These are phyloP conservation scores for Montipora cactus DNA, from an alignment of 64 coral and sea anemone genomes.

Conservation along the genomic window DNA sequence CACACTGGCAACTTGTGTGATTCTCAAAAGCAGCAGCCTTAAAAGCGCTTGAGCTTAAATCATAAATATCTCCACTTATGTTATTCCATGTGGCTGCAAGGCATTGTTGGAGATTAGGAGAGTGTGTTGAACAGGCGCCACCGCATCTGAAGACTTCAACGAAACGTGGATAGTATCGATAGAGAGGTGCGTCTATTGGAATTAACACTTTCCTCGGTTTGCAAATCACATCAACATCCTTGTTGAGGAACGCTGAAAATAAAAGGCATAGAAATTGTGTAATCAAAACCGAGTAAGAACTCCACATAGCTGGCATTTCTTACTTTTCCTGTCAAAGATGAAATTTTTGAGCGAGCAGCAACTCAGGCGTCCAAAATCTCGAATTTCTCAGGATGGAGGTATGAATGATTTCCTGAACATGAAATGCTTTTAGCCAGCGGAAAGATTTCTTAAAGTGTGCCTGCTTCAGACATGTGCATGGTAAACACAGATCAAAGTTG, in stretches of 20 bases:
- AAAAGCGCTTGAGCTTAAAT: not conserved
- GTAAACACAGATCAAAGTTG: no score
- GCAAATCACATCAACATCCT: not conserved
- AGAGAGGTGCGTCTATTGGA: conserved; percentile 25
- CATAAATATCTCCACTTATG: conserved; percentile 4
- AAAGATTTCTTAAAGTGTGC: no score
- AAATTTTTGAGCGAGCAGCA: no score
- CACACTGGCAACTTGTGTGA: conserved; percentile 52
- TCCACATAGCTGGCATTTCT: no score
- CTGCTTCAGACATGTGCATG: no score
- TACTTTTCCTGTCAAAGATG: no score
- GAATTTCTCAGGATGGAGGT: no score
- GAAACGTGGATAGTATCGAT: conserved; percentile 61
- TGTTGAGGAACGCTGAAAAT: not conserved
- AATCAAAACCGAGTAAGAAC: no score
- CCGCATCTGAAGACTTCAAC: conserved; percentile 53
- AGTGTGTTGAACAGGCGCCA: conserved; percentile 27
- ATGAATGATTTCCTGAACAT: no score
- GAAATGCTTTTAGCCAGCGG: no score
- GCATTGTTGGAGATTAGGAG: conserved; percentile 31
- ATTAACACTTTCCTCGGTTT: conserved; percentile 13
- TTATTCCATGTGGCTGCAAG: not conserved
- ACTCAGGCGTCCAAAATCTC: no score
- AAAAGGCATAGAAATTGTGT: not conserved
- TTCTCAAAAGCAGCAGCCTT: not conserved